Base-by-base conservation (phyloP, 2,888 invertebrate species). In the Drosophila siamana region DNA sequence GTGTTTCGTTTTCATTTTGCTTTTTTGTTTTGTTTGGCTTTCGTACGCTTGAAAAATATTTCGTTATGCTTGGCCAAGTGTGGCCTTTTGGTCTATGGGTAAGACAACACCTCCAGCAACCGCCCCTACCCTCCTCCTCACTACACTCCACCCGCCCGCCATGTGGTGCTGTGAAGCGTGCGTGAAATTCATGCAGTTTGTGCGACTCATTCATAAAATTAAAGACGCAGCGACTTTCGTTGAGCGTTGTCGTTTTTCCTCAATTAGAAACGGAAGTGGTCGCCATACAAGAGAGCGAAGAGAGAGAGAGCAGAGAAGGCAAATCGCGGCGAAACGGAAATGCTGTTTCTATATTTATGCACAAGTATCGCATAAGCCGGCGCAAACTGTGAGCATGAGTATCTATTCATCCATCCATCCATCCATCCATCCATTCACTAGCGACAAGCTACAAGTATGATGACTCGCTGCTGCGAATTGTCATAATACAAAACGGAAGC, bases 51-150 rank as follows among this genome's bases (percentile, higher is more conserved):
- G 78, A 73, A 73, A 88, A 86, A 86, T 86, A 68, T 67, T 88
- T 88, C 87, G 84, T 84, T 84, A 78, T 84, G 84, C 84, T 84
- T 70, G 75, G 87, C 87, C 85, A 84, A 88, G 84, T 88, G 87
- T 86, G 65, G 77, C 83, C 73, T 64, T 69, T 70, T 67, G 64
- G 50, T 76, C 77, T 74, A 66, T 77, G 69, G 64, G 88, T 86
- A 88, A 83, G 77, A 63, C 74, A 84, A 88, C 81, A 88, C 80
- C 83, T 71, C 52, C 38, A 40, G 33, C 22, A 33, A 33, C 57
- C 33, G 26, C 19, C 30, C 22, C 33, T 33, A 0, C 28, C 13
- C 8, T 22, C n/a, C 4, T 9, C 9, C 40, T 9, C 40, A n/a
- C n/a, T n/a, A n/a, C n/a, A n/a, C 26, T 15, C 16, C n/a, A 4